phyloP scores from a whole-genome alignment of 1,140 invertebrate genomes.

The Diuraphis noxia region DNA sequence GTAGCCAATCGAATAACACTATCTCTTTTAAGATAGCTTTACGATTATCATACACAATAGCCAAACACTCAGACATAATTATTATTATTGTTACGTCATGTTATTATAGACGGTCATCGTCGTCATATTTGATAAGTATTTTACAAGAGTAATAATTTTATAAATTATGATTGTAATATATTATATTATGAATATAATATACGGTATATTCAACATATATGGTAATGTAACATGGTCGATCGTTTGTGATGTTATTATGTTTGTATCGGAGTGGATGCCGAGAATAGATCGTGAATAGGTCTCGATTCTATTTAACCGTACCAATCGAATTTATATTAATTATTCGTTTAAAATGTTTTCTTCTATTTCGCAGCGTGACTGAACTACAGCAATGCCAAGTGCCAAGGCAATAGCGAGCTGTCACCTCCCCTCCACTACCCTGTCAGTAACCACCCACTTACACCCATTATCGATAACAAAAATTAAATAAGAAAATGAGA shows the following conservation, averaged over 20 bases:
- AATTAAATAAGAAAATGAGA: neutral
- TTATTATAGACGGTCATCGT: neutral
- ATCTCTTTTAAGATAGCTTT: slow-evolving; percentile 36
- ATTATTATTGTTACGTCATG: slow-evolving; percentile 5
- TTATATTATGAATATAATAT: neutral
- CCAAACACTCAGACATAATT: neutral
- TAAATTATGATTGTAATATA: neutral
- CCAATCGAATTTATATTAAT: neutral
- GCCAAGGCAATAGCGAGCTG: neutral
- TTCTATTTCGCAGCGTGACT: neutral
- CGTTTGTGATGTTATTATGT: neutral
- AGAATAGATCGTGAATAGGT: neutral
- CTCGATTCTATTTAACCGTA: neutral
- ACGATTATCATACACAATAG: neutral
- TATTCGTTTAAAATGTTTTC: neutral
- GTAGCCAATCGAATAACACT: neutral
- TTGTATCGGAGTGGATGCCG: neutral
- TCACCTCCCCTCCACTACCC: neutral
- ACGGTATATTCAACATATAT: neutral
- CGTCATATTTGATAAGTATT: neutral
- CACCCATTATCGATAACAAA: neutral
- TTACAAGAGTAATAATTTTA: neutral
- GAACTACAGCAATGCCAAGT: neutral
- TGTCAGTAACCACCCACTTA: neutral
- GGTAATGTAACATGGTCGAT: neutral